These are phyloP conservation scores for Pygathrix nemaeus DNA, from an alignment of 2,113 vertebrate genomes.

Conservation along the genomic window DNA sequence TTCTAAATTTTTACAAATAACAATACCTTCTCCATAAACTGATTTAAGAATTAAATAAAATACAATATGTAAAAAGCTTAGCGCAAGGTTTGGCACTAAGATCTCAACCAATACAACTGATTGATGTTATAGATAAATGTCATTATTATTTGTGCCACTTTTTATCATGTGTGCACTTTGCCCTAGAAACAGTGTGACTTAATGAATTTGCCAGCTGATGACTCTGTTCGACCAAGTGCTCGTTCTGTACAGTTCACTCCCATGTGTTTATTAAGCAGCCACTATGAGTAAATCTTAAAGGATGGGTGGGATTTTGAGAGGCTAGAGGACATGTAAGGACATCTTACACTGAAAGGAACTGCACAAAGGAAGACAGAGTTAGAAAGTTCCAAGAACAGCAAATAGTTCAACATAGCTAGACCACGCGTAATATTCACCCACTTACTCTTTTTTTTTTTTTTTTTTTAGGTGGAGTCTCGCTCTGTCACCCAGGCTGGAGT, in stretches of 20 bases:
- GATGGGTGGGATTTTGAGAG: neutral
- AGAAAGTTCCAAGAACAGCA: neutral
- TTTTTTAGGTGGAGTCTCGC: no score
- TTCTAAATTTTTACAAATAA: slow-evolving; percentile 24
- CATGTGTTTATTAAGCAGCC: neutral
- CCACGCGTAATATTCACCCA: neutral
- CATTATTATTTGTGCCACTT: neutral
- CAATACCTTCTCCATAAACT: neutral
- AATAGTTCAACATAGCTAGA: neutral
- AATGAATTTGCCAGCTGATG: neutral
- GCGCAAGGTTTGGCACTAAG: neutral
- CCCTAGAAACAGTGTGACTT: neutral
- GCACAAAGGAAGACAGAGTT: neutral
- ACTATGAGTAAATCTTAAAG: neutral
- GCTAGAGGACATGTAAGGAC: neutral
- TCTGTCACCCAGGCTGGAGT: no score
- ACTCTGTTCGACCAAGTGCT: neutral
- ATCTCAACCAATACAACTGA: neutral
- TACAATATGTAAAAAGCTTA: neutral
- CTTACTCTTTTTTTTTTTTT: neutral
- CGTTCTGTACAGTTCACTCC: neutral
- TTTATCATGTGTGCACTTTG: neutral
- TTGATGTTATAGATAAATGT: neutral
- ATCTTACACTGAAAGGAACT: neutral
- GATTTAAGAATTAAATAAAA: slow-evolving; percentile 24